A percentile compares a stretch with the other conserved stretches of the same genome.
These are phyloP conservation scores for Spinibarbus caldwelli DNA, from an alignment of 2,797 vertebrate species.

Conservation along the genomic window DNA sequence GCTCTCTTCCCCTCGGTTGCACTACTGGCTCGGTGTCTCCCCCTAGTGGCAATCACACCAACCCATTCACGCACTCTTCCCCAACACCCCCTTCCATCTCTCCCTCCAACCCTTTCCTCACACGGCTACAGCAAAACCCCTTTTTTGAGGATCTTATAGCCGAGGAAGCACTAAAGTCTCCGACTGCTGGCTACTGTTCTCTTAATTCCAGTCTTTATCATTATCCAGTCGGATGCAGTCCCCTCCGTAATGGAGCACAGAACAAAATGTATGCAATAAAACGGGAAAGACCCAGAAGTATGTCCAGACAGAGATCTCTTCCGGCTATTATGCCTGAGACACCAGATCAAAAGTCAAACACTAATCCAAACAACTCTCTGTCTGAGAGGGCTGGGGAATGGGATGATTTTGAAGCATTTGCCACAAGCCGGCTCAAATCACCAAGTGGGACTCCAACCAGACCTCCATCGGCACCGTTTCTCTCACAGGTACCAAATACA, in stretches of 20 bases:
- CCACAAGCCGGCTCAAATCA: constrained; percentile 85
- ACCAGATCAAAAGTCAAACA: constrained; percentile 35
- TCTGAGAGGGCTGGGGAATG: constrained; percentile 75
- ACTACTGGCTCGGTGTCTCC: constrained; percentile 73
- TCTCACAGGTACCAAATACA: constrained; percentile 37
- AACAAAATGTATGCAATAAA: constrained; percentile 65
- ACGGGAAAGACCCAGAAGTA: constrained; percentile 75
- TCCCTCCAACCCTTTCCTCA: constrained; percentile 89
- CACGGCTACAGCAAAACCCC: constrained; percentile 87
- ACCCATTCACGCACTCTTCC: constrained; percentile 75
- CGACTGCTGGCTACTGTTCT: constrained; percentile 84
- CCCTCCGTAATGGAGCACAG: constrained; percentile 41
- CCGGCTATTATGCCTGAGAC: constrained; percentile 70
- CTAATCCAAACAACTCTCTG: constrained; percentile 63
- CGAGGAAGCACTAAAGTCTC: constrained; percentile 86
- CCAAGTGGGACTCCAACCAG: constrained; percentile 63
- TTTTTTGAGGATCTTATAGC: constrained; percentile 93
- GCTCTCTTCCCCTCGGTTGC: constrained; percentile 71
- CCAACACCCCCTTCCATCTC: constrained; percentile 80
- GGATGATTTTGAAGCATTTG: constrained; percentile 92
- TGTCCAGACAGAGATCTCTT: constrained; percentile 77
- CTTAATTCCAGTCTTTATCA: constrained; percentile 76
- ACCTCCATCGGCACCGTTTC: constrained; percentile 51
- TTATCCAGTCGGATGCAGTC: constrained; percentile 65
- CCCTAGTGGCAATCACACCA: constrained; percentile 75